phyloP scores from a whole-genome alignment of 2,888 invertebrate genomes.

The Plemyria rubiginata region DNA sequence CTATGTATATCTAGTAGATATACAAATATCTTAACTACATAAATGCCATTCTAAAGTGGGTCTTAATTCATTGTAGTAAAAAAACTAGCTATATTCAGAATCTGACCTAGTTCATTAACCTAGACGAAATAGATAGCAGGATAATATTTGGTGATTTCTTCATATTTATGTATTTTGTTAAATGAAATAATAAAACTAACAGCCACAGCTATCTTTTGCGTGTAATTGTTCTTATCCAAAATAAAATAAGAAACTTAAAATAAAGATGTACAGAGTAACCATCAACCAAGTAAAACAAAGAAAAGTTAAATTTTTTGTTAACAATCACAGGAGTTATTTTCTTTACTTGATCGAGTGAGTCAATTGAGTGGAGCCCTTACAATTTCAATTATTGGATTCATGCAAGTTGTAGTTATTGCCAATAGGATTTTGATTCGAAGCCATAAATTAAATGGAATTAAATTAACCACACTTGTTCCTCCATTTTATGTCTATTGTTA shows the following conservation, averaged over 20 bases:
- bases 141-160: slow-evolving; percentile 37
- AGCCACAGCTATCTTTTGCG: slow-evolving; percentile 26
- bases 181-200: slow-evolving; percentile 22
- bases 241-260: slow-evolving; percentile 28
- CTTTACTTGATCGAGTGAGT: slow-evolving; percentile 44
- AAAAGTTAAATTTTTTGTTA: slow-evolving; percentile 44
- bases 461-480: slow-evolving; percentile 2
- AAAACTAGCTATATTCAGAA: slow-evolving; percentile 29
- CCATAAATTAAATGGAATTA: slow-evolving; percentile 8
- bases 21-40: slow-evolving; percentile 51
- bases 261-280: slow-evolving; percentile 34
- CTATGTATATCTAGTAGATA: slow-evolving; percentile 41
- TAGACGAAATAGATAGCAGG: slow-evolving; percentile 31
- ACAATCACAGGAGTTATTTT: slow-evolving; percentile 45
- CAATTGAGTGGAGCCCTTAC: slow-evolving; percentile 30
- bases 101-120: slow-evolving; percentile 31
- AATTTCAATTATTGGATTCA: slow-evolving; percentile 17
- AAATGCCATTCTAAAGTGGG: slow-evolving; percentile 60
- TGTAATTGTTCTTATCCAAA: slow-evolving; percentile 20
- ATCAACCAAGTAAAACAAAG: slow-evolving; percentile 36
- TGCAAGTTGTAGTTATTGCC: not conserved
- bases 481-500: slow-evolving; percentile 4
- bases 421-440: slow-evolving; percentile 6
- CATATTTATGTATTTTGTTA: not conserved
- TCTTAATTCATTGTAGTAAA: slow-evolving; percentile 41